phyloP scores from a whole-genome alignment of 2,888 invertebrate genomes.

The Aleiodes alternator region DNA sequence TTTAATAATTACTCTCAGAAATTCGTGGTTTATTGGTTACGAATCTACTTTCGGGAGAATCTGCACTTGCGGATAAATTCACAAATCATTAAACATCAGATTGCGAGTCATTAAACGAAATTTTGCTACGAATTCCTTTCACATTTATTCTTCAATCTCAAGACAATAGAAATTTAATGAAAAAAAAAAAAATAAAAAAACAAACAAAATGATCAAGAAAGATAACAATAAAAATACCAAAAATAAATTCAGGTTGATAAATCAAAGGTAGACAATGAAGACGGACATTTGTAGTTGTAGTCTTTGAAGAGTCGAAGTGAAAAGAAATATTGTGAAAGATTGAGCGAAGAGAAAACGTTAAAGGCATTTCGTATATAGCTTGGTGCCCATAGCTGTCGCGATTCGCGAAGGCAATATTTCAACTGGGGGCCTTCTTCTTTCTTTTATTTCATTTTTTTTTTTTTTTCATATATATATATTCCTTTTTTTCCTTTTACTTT shows the following conservation, averaged over 20 bases:
- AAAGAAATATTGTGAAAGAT: conserved; percentile 13
- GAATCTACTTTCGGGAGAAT: conserved; percentile 16
- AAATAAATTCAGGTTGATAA: background rate
- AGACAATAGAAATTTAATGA: too few relatives aligned
- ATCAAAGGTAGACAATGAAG: background rate
- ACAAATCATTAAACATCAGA: too few relatives aligned
- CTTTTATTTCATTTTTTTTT: conserved; percentile 13
- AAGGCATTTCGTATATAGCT: background rate
- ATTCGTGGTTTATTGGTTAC: conserved; percentile 57
- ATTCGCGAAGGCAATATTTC: conserved; percentile 72
- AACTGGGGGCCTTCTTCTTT: conserved; percentile 51
- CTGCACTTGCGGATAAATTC: too few relatives aligned
- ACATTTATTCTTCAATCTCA: too few relatives aligned
- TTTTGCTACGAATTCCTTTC: too few relatives aligned
- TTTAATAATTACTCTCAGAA: conserved; percentile 59
- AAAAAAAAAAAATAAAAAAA: too few relatives aligned
- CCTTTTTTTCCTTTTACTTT: conserved; percentile 5
- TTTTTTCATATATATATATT: too few relatives aligned
- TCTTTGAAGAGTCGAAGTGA: background rate
- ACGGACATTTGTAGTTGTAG: background rate
- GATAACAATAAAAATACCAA: background rate
- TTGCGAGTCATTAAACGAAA: too few relatives aligned
- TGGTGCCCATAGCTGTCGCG: conserved; percentile 66
- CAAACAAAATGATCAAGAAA: background rate
- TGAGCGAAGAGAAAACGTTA: conserved; percentile 16